These are phyloP conservation scores for Paragorgia papillata DNA, from an alignment of 92 coral and sea anemone species.

Conservation along the genomic window DNA sequence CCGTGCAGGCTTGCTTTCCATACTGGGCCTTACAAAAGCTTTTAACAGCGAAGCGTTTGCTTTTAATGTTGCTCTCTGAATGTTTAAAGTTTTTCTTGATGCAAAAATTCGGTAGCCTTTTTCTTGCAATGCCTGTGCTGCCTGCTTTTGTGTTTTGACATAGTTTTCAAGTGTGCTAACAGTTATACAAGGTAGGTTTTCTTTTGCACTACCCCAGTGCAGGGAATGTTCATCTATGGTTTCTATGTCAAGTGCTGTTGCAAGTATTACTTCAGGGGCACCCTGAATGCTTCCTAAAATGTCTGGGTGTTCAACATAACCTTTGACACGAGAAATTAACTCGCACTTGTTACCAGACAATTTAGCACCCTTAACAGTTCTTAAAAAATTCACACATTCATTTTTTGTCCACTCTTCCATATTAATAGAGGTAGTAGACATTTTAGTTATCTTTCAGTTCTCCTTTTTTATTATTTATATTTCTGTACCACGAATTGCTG, in stretches of 20 bases:
- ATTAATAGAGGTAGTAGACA: too few relatives aligned
- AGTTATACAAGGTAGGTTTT: constrained; percentile 17
- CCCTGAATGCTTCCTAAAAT: constrained; percentile 1
- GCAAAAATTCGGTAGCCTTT: too few relatives aligned
- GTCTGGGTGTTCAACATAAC: constrained; percentile 24
- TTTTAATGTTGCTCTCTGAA: constrained; percentile 21
- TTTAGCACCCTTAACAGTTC: too few relatives aligned
- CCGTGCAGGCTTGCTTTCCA: constrained; percentile 19
- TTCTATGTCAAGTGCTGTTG: constrained; percentile 17
- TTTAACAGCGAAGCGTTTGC: not conserved
- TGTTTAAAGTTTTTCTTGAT: not conserved
- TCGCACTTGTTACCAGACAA: too few relatives aligned
- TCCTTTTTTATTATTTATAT: too few relatives aligned
- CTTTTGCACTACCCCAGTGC: too few relatives aligned
- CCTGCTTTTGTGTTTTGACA: constrained; percentile 16
- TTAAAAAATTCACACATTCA: too few relatives aligned
- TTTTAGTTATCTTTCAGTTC: too few relatives aligned
- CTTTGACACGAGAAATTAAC: too few relatives aligned
- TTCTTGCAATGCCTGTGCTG: constrained; percentile 42
- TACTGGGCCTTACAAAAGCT: constrained; percentile 35
- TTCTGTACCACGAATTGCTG: too few relatives aligned
- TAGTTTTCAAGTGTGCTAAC: not conserved
- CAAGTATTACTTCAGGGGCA: not conserved
- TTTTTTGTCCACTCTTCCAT: too few relatives aligned
- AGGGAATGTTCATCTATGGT: too few relatives aligned